phyloP scores from a whole-genome alignment of 2,888 invertebrate species.

The Vanessa cardui region DNA sequence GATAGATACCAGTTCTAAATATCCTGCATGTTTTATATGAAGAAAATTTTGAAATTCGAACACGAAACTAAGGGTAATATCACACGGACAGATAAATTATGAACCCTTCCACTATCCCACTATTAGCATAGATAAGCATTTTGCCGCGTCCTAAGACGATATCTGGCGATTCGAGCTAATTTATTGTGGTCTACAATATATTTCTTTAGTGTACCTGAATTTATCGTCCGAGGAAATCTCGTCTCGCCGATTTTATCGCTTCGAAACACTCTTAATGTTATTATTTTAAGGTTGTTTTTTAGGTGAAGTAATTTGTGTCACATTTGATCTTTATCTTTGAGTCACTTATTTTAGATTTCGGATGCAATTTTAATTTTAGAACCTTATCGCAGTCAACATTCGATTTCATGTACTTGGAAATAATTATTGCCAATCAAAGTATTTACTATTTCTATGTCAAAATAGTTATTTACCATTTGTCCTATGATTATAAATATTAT shows the following conservation, averaged over 20 bases:
- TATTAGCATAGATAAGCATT: constrained; percentile 59
- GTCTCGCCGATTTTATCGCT: not conserved
- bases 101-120: constrained; percentile 46
- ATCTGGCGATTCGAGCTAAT: constrained; percentile 37
- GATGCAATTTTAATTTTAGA: no score
- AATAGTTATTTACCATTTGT: no score
- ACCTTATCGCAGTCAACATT: no score
- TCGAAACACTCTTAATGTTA: not conserved
- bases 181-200: constrained; percentile 30
- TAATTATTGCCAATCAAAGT: no score
- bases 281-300: not conserved
- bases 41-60: constrained; percentile 19
- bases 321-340: not conserved
- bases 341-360: no score
- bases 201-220: constrained; percentile 5
- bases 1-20: not conserved
- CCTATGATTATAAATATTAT: no score
- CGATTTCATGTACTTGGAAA: no score
- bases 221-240: constrained; percentile 11
- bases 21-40: not conserved
- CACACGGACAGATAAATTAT: constrained; percentile 51
- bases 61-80: constrained; percentile 42
- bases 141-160: constrained; percentile 45
- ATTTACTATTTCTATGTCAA: no score
- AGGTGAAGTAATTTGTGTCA: not conserved